Conservation (phyloP, 2,888 invertebrate species). For the Drosophila colorata region DNA sequence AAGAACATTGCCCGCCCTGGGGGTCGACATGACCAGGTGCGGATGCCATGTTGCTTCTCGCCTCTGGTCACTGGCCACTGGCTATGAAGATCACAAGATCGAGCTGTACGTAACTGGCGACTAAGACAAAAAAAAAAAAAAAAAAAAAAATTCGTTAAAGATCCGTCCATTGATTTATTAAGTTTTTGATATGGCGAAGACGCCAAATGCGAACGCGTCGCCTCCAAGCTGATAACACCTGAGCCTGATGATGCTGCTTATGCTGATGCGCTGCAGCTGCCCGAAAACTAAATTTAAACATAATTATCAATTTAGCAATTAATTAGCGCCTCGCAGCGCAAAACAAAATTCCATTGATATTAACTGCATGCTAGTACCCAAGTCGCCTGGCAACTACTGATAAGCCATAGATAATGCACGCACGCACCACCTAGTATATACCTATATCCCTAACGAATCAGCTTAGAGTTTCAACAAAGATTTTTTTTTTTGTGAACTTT, state of each 20-base stretch:
- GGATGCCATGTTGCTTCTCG: not conserved
- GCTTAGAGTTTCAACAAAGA: not conserved
- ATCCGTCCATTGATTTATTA: slow-evolving; percentile 41
- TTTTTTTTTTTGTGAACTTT: no score
- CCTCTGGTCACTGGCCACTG: not conserved
- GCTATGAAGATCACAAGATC: slow-evolving; percentile 12
- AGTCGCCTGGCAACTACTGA: slow-evolving; percentile 12
- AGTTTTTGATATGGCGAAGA: slow-evolving; percentile 19
- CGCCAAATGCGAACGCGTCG: not conserved
- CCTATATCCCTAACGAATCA: no score
- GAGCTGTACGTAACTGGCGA: slow-evolving; percentile 3
- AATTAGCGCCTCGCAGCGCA: slow-evolving; percentile 31
- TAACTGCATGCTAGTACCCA: slow-evolving; percentile 22
- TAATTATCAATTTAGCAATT: slow-evolving; percentile 52
- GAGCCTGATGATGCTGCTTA: slow-evolving; percentile 18
- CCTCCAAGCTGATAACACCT: slow-evolving; percentile 48
- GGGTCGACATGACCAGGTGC: slow-evolving; percentile 24
- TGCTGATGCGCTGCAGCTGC: slow-evolving; percentile 22
- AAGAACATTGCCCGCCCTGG: slow-evolving; percentile 8
- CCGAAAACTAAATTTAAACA: slow-evolving; percentile 49
- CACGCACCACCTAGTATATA: no score
- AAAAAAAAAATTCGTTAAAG: slow-evolving; percentile 2
- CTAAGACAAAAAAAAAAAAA: not conserved
- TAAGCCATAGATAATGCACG: slow-evolving; percentile 1
- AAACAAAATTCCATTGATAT: slow-evolving; percentile 37